A percentile compares a stretch with the other conserved stretches of the same genome.
These are phyloP conservation scores for Megathymus violae DNA, from an alignment of 1,140 invertebrate species.

Conservation along the genomic window DNA sequence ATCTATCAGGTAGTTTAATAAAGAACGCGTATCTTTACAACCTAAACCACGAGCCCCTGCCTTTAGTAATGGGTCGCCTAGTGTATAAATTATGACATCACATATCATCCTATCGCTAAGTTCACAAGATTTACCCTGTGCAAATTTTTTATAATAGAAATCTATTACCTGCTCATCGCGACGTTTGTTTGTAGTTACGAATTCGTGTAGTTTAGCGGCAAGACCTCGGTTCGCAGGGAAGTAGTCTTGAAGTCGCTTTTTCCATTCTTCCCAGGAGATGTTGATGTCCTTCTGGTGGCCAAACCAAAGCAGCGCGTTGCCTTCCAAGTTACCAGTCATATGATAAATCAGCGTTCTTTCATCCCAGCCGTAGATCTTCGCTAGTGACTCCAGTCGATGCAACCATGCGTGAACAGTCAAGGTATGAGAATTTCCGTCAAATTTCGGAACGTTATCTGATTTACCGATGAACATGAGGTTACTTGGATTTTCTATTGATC, in stretches of 20 bases:
- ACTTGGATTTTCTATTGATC: background rate
- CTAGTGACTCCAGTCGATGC: background rate
- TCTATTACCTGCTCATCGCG: slow-evolving; percentile 25
- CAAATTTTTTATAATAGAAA: slow-evolving; percentile 31
- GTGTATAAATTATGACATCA: slow-evolving; percentile 26
- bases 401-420: slow-evolving; percentile 7
- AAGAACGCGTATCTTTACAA: slow-evolving; percentile 17
- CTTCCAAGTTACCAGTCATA: slow-evolving; percentile 4
- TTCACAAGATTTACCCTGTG: slow-evolving; percentile 11
- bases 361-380: slow-evolving; percentile 16
- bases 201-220: slow-evolving; percentile 4
- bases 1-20: slow-evolving; percentile 25
- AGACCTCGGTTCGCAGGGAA: slow-evolving; percentile 6
- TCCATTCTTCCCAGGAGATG: slow-evolving; percentile 15
- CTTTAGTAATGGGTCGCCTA: slow-evolving; percentile 25
- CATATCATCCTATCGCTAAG: slow-evolving; percentile 24
- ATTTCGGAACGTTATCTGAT: slow-evolving; percentile 5
- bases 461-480: background rate
- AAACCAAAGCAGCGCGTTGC: background rate
- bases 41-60: slow-evolving; percentile 27
- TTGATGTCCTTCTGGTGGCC: slow-evolving; percentile 1
- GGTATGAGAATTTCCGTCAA: slow-evolving; percentile 4
- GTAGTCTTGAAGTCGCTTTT: slow-evolving; percentile 5
- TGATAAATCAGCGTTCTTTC: slow-evolving; percentile 5
- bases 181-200: slow-evolving; percentile 1